phyloP scores from a whole-genome alignment of 2,888 invertebrate genomes.

The Scaptomyza flava region DNA sequence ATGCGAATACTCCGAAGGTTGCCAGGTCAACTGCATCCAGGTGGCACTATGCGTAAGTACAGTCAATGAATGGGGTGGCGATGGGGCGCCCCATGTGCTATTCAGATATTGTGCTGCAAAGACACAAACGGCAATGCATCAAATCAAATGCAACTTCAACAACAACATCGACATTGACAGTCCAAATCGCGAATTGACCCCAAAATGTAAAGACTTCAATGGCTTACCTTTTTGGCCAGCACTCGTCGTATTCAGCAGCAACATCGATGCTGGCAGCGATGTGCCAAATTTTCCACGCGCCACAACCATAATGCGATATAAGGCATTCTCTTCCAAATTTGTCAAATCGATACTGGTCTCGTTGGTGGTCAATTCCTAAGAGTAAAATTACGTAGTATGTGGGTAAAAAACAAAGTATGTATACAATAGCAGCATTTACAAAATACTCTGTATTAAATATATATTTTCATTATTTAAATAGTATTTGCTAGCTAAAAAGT shows the following conservation, averaged over 20 bases:
- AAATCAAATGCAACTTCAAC: constrained; percentile 13
- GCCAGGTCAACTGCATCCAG: constrained; percentile 93
- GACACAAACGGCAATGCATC: constrained; percentile 11
- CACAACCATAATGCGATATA: constrained; percentile 93
- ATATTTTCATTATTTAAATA: not conserved
- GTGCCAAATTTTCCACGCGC: constrained; percentile 91
- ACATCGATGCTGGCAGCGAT: constrained; percentile 92
- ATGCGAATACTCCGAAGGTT: constrained; percentile 92
- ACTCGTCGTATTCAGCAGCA: constrained; percentile 88
- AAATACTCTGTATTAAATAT: not conserved
- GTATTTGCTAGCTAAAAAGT: not conserved
- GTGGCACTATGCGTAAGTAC: constrained; percentile 92
- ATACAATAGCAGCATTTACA: not conserved
- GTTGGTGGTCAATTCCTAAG: constrained; percentile 89
- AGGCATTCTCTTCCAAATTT: constrained; percentile 88
- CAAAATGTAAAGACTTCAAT: constrained; percentile 20
- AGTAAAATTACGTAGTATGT: constrained; percentile 55
- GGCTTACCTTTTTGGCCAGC: constrained; percentile 70
- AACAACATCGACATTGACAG: constrained; percentile 25
- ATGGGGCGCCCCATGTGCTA: constrained; percentile 87
- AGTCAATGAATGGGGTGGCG: constrained; percentile 92
- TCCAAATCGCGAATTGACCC: constrained; percentile 32
- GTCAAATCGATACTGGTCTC: constrained; percentile 87
- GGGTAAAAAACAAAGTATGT: not conserved
- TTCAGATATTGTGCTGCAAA: constrained; percentile 33